Conservation (phyloP, 2,888 invertebrate genomes). For the Heliconius ethilla region DNA sequence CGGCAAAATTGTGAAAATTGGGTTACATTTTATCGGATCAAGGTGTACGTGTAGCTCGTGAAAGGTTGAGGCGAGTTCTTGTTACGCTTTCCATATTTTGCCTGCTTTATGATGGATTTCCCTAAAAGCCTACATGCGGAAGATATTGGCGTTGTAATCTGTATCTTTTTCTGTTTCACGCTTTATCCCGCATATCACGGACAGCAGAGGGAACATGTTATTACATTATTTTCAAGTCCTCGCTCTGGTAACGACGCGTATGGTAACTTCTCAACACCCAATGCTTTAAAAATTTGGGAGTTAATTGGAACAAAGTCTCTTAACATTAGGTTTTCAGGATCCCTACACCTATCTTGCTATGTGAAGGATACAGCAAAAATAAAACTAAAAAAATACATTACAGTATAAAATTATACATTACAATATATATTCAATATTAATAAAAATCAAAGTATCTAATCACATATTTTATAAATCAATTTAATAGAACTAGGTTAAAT, state of each 20-base stretch:
- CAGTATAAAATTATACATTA: no score
- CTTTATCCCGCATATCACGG: neutral
- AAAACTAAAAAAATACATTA: no score
- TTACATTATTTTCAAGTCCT: no score
- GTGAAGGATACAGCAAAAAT: no score
- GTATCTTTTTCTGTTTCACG: neutral
- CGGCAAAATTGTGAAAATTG: conserved; percentile 43
- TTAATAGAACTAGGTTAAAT: conserved; percentile 1
- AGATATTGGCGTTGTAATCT: conserved; percentile 13
- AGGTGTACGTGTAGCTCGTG: conserved; percentile 37
- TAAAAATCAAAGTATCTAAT: neutral
- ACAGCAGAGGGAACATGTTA: neutral
- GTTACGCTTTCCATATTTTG: conserved; percentile 28
- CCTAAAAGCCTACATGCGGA: conserved; percentile 6
- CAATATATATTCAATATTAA: no score
- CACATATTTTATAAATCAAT: neutral
- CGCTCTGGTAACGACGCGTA: no score
- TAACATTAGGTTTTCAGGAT: no score
- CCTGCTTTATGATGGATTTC: conserved; percentile 14
- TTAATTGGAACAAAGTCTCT: no score
- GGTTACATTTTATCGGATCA: conserved; percentile 45
- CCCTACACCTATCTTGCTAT: no score
- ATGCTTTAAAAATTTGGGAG: no score
- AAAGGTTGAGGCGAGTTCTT: conserved; percentile 34
- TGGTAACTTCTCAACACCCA: no score